phyloP scores from a whole-genome alignment of 2,113 vertebrate genomes.

The Tenebrosternarchus preto region DNA sequence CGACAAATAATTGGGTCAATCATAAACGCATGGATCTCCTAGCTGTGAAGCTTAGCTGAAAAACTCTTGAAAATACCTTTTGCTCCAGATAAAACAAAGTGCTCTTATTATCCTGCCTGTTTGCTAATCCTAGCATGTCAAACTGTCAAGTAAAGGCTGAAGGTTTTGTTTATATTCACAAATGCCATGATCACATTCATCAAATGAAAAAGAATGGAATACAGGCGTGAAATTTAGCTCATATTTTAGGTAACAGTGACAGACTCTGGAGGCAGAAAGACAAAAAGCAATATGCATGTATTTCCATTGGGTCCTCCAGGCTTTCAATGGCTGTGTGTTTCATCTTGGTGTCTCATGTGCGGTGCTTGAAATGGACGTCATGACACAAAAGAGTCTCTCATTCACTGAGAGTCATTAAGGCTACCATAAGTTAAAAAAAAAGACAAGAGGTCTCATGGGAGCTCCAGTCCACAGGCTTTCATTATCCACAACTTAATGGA shows the following conservation, averaged over 20 bases:
- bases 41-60: background rate
- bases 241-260: no score
- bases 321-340: no score
- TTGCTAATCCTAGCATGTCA: background rate
- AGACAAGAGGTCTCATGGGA: background rate
- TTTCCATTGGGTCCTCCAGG: no score
- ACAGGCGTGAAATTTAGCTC: no score
- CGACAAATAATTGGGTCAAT: background rate
- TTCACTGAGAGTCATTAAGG: background rate
- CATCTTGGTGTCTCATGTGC: no score
- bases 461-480: background rate
- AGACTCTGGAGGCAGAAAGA: no score
- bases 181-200: background rate
- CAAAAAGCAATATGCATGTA: no score
- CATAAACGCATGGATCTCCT: background rate
- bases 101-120: background rate
- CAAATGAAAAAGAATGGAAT: background rate
- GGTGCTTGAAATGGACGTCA: background rate
- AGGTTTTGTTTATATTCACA: background rate
- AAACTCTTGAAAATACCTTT: background rate
- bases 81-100: background rate
- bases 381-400: background rate
- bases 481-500: slow-evolving; percentile 21
- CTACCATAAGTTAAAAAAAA: slow-evolving; percentile 6
- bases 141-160: background rate